Conservation (phyloP, 2,797 vertebrate species). For the Sitta carolinensis region DNA sequence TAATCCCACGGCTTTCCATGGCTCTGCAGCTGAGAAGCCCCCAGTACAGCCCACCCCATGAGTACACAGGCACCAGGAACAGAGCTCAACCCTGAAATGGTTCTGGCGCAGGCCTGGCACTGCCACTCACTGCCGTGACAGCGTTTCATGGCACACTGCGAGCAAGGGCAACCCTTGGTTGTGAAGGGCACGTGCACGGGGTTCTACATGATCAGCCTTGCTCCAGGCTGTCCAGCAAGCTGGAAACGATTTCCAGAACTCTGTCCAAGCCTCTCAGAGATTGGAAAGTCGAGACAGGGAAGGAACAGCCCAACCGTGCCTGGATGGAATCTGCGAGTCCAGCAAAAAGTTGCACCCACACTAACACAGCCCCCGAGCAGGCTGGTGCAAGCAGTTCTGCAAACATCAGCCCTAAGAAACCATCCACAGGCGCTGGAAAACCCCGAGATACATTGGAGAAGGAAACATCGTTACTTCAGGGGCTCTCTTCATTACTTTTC, state of each 20-base stretch:
- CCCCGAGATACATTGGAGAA: neutral
- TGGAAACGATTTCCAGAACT: conserved; percentile 10
- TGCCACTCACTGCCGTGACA: neutral
- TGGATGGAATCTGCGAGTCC: conserved; percentile 30
- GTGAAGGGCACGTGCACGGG: neutral
- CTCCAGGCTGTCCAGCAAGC: conserved; percentile 3
- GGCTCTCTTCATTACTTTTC: neutral
- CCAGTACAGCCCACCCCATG: neutral
- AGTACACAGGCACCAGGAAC: neutral
- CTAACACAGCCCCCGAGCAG: neutral
- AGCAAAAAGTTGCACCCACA: neutral
- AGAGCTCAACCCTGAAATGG: neutral
- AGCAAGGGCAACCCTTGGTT: neutral
- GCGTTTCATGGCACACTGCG: neutral
- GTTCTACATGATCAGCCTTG: neutral
- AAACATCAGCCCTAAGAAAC: neutral
- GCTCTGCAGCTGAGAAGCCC: neutral
- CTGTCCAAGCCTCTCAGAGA: neutral
- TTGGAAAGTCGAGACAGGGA: neutral
- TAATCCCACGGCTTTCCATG: neutral
- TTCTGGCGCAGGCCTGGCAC: fast-evolving
- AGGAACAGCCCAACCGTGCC: neutral
- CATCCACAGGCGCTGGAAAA: conserved; percentile 19
- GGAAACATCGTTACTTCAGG: neutral
- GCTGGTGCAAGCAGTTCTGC: neutral